Evolutionary conservation across 2,888 invertebrate species (phyloP), one percentile per base, ranked within the genome.

Genomic region (Dyspetes luteomarginatus): DNA sequence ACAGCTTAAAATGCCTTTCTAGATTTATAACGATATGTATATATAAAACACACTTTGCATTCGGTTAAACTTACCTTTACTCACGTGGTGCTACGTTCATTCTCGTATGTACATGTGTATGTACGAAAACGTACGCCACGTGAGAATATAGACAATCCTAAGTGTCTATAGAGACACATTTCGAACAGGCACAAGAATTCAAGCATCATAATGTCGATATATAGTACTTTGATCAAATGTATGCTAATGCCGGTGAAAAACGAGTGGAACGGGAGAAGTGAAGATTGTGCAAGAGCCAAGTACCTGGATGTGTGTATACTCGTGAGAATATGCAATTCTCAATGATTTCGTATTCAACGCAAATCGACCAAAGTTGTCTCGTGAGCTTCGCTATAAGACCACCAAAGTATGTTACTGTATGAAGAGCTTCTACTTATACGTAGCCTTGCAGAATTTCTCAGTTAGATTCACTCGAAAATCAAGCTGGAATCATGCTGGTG

Each of bases 171-270:
- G 55, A 58, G 30, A 28, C 45, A 28, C 50, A 28, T 26, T 77
- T 78, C 55, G 73, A 77, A 73, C 81, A 79, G 75, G 76, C 58
- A 62, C 76, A 82, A 83, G 84, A 87, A 86, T 84, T 85, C 80
- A 50, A 74, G 78, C 81, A 73, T 84, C 83, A 85, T 86, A 85
- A 78, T 82, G 74, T 81, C 83, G 43, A 68, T 73, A 68, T 77
- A 72, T 30, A 58, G 78, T 82, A 62, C 83, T 83, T n/a, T 82
- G 79, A 83, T 85, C 82, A 84, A 83, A 87, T 88, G 88, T 87
- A 88, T 88, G 88, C 84, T 85, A 88, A 88, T 87, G 83, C 79
- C 73, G 69, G 28, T 64, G 17, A n/a, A 50, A 58, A 74, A 74
- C 30, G 36, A 24, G 26, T 50, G 15, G 3, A 52, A 22, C 22